Evolutionary conservation across 2,797 vertebrate genomes (phyloP).

Genomic region (Sitta carolinensis): DNA sequence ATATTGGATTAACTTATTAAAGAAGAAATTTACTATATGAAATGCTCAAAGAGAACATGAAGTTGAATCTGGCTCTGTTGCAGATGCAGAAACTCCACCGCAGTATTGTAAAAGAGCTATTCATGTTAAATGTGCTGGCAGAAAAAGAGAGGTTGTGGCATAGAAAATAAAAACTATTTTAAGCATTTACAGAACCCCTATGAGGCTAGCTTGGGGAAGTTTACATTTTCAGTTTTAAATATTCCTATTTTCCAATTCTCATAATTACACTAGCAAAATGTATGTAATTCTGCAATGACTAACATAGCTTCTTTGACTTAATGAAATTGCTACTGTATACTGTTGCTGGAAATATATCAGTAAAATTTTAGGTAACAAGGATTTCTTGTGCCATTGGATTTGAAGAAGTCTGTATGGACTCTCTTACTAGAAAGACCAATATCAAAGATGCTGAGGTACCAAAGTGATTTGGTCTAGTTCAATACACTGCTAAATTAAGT

Average conservation of each 20-base stretch:
- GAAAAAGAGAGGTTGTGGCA: neutral
- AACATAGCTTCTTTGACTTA: neutral
- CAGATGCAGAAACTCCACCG: neutral
- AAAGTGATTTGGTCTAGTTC: neutral
- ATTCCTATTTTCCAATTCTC: neutral
- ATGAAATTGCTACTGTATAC: neutral
- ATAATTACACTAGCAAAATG: neutral
- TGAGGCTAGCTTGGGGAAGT: neutral
- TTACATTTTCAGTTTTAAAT: neutral
- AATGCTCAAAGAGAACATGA: neutral
- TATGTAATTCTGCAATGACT: neutral
- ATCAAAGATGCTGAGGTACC: neutral
- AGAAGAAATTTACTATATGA: neutral
- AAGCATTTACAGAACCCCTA: neutral
- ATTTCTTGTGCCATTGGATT: neutral
- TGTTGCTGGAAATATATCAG: neutral
- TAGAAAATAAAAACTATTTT: slow-evolving; percentile 12
- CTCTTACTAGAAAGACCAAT: neutral
- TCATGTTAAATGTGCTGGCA: neutral
- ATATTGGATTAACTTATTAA: neutral
- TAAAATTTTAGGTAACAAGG: neutral
- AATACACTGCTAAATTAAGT: neutral
- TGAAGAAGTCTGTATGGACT: neutral
- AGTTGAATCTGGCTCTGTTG: neutral
- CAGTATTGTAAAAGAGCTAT: neutral